Evolutionary conservation across 1,140 invertebrate species (phyloP).

Genomic region (Drosophila lini): DNA sequence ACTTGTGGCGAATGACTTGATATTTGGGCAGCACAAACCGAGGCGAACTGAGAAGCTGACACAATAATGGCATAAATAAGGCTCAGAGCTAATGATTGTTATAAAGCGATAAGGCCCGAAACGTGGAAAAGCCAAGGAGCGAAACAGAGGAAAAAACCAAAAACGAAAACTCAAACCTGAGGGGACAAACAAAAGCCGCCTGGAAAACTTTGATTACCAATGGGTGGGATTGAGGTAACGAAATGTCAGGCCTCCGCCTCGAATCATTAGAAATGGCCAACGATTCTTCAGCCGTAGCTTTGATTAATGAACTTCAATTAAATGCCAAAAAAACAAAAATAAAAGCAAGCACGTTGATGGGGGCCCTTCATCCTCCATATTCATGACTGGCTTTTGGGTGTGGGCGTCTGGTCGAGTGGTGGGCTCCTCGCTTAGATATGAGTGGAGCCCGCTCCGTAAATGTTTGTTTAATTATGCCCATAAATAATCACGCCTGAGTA

Average conservation of each 20-base stretch:
- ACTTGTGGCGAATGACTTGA: slow-evolving; percentile 59
- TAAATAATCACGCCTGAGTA: slow-evolving; percentile 73
- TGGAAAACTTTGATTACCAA: slow-evolving; percentile 68
- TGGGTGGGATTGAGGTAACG: slow-evolving; percentile 24
- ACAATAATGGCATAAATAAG: slow-evolving; percentile 78
- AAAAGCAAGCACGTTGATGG: slow-evolving; percentile 29
- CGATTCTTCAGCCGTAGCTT: slow-evolving; percentile 47
- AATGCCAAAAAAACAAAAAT: slow-evolving; percentile 50
- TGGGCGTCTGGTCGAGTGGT: slow-evolving; percentile 47
- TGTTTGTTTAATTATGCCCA: slow-evolving; percentile 79
- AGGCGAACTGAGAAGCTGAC: slow-evolving; percentile 52
- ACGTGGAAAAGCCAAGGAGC: slow-evolving; percentile 43
- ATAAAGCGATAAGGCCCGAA: slow-evolving; percentile 65
- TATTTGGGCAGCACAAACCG: slow-evolving; percentile 40
- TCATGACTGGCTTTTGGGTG: slow-evolving; percentile 33
- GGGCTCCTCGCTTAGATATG: slow-evolving; percentile 31
- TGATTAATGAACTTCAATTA: slow-evolving; percentile 77
- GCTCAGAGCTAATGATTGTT: slow-evolving; percentile 63
- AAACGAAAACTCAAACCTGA: slow-evolving; percentile 12
- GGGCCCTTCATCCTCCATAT: slow-evolving; percentile 20
- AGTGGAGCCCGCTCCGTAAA: slow-evolving; percentile 52
- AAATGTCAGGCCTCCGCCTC: slow-evolving; percentile 67
- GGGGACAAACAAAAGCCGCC: slow-evolving; percentile 36
- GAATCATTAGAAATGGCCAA: slow-evolving; percentile 58
- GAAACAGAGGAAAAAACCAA: slow-evolving; percentile 3